phyloP scores from a whole-genome alignment of 2,888 invertebrate genomes.

The Punctoribates punctum region DNA sequence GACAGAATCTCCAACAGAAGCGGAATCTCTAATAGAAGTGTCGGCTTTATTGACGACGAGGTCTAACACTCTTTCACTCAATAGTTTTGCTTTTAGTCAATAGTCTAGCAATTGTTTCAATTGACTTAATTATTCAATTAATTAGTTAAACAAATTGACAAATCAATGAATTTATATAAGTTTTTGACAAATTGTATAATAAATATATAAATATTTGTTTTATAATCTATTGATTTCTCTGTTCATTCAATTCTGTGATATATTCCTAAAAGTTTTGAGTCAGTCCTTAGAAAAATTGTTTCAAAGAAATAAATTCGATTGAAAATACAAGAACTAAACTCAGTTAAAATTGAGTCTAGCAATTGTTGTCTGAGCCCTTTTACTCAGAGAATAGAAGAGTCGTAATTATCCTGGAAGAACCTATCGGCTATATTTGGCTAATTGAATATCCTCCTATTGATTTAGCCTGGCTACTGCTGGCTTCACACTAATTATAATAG shows the following conservation, averaged over 20 bases:
- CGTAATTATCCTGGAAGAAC: too few relatives aligned
- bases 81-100: not conserved
- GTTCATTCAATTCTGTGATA: conserved; percentile 3
- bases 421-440: too few relatives aligned
- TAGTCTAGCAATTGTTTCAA: not conserved
- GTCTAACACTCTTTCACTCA: not conserved
- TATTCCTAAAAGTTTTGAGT: not conserved
- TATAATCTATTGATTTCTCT: not conserved
- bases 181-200: conserved; percentile 13
- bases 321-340: too few relatives aligned
- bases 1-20: not conserved
- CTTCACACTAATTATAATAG: too few relatives aligned
- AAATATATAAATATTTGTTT: not conserved
- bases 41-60: conserved; percentile 23
- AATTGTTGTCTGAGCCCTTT: too few relatives aligned
- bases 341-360: too few relatives aligned
- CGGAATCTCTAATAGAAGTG: not conserved
- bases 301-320: too few relatives aligned
- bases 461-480: too few relatives aligned
- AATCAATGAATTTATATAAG: not conserved
- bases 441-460: too few relatives aligned
- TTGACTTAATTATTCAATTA: not conserved
- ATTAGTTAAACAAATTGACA: too few relatives aligned
- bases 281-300: too few relatives aligned
- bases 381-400: too few relatives aligned